Percentiles rank a stretch among this genome's conserved stretches.
phyloP scores from a whole-genome alignment of 1,140 invertebrate genomes.

The Scaptomyza montana region DNA sequence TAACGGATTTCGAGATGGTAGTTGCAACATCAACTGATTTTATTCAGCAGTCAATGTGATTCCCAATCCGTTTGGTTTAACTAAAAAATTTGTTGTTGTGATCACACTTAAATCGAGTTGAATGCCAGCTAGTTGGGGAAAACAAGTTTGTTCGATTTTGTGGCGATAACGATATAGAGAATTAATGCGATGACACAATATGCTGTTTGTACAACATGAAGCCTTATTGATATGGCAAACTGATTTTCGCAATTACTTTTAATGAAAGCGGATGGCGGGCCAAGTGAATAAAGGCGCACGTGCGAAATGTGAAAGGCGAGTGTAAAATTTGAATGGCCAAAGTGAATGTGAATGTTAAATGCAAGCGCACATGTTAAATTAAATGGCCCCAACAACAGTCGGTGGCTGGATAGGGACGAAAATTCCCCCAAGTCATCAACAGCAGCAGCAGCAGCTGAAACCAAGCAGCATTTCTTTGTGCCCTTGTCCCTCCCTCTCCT shows the following conservation, averaged over 20 bases:
- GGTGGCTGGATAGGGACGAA: neutral
- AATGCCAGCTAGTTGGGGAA: too few relatives aligned
- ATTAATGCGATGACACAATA: neutral
- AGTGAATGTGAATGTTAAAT: slow-evolving; percentile 19
- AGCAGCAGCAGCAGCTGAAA: slow-evolving; percentile 1
- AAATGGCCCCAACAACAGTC: slow-evolving; percentile 24
- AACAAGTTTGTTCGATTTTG: neutral
- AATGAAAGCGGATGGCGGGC: slow-evolving; percentile 44
- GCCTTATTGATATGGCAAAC: slow-evolving; percentile 64
- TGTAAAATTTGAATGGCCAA: slow-evolving; percentile 3
- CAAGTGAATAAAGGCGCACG: slow-evolving; percentile 41
- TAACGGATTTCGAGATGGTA: neutral
- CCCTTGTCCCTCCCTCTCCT: neutral
- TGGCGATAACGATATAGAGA: slow-evolving; percentile 7
- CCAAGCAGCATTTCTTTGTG: slow-evolving; percentile 22
- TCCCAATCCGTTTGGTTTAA: too few relatives aligned
- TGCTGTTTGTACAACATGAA: neutral
- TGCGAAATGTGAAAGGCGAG: slow-evolving; percentile 32
- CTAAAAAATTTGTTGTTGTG: too few relatives aligned
- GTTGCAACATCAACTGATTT: too few relatives aligned
- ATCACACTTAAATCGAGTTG: too few relatives aligned
- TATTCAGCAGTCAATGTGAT: too few relatives aligned
- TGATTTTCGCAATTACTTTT: slow-evolving; percentile 71
- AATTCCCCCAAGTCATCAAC: slow-evolving; percentile 42
- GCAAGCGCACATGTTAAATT: slow-evolving; percentile 27